Conservation (phyloP, 1,140 invertebrate genomes). For the Bombus pyrosoma region DNA sequence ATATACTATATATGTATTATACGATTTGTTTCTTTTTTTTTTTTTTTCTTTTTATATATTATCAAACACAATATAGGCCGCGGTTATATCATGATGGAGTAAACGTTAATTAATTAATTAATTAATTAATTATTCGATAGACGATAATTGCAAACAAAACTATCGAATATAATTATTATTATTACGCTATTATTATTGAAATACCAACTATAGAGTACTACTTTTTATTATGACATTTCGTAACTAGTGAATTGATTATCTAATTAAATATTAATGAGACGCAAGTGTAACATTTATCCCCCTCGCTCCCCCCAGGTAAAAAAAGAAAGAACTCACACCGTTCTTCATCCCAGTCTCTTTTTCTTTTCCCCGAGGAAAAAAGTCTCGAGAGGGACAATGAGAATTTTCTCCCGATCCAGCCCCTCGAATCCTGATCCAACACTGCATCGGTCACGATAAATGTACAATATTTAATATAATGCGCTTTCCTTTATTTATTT, state of each 20-base stretch:
- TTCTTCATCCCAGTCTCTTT: conserved; percentile 20
- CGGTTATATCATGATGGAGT: conserved; percentile 61
- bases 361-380: background rate
- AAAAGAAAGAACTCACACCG: background rate
- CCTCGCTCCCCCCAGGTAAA: conserved; percentile 25
- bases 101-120: conserved; percentile 38
- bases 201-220: conserved; percentile 74
- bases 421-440: conserved; percentile 33
- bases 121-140: conserved; percentile 66
- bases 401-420: conserved; percentile 45
- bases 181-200: conserved; percentile 72
- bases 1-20: conserved; percentile 59
- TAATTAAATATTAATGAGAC: conserved; percentile 72
- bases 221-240: conserved; percentile 77
- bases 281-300: conserved; percentile 67
- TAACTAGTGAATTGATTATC: conserved; percentile 75
- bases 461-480: conserved; percentile 57
- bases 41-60: conserved; percentile 70
- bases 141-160: conserved; percentile 67
- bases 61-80: conserved; percentile 52
- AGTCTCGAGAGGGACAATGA: conserved; percentile 25
- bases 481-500: conserved; percentile 59
- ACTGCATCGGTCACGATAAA: conserved; percentile 59
- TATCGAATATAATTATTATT: conserved; percentile 66
- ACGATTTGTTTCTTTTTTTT: conserved; percentile 68